phyloP scores from a whole-genome alignment of 2,888 invertebrate genomes.

The Myathropa florea region DNA sequence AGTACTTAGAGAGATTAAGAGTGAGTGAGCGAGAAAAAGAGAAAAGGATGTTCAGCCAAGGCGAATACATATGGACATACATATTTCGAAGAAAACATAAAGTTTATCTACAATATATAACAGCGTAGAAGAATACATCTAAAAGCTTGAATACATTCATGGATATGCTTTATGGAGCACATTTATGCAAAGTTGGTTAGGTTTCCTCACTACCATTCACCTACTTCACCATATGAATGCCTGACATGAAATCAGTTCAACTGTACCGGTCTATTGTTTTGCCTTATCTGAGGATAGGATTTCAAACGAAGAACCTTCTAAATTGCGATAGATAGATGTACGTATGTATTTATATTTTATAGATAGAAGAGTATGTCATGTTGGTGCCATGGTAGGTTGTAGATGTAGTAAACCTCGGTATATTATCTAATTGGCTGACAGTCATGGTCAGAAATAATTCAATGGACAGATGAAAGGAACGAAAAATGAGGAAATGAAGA shows the following conservation, averaged over 20 bases:
- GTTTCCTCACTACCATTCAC: conserved; percentile 46
- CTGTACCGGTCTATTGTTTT: conserved; percentile 57
- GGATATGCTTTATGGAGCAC: not conserved
- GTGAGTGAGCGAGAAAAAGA: not conserved
- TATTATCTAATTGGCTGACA: conserved; percentile 70
- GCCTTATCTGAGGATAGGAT: conserved; percentile 56
- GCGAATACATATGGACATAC: not conserved
- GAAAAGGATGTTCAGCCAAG: not conserved
- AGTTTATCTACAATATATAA: not conserved
- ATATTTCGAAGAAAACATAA: not conserved
- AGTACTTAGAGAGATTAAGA: conserved; percentile 19
- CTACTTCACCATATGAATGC: conserved; percentile 54
- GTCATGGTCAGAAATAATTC: conserved; percentile 70
- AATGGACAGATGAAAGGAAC: conserved; percentile 66
- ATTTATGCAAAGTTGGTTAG: conserved; percentile 51
- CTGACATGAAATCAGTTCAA: conserved; percentile 57
- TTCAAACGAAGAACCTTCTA: conserved; percentile 44
- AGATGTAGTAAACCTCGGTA: conserved; percentile 48
- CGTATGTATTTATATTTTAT: conserved; percentile 23
- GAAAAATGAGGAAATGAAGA: conserved; percentile 63
- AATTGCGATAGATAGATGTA: conserved; percentile 25
- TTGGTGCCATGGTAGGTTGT: not conserved
- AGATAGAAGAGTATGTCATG: not conserved
- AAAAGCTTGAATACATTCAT: conserved; percentile 1
- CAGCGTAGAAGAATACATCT: not conserved